These are phyloP conservation scores for Terebella lapidaria DNA, from an alignment of 2,888 invertebrate species.

Conservation along the genomic window DNA sequence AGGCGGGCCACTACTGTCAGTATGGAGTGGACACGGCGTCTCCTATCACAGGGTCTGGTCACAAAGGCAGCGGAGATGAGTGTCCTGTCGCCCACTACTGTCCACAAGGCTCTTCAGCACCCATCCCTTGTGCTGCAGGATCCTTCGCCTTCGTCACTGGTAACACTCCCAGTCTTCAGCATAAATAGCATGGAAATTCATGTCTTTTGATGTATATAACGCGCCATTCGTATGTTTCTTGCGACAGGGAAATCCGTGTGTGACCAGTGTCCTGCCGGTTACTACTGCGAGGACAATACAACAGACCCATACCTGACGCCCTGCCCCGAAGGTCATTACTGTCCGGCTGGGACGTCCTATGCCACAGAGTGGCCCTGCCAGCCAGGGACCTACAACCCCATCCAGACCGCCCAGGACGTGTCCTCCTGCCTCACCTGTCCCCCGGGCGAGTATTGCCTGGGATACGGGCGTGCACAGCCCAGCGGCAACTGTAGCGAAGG, in stretches of 20 bases:
- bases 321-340: slow-evolving; percentile 27
- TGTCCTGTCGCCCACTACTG: slow-evolving; percentile 43
- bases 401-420: slow-evolving; percentile 23
- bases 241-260: slow-evolving; percentile 35
- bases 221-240: not conserved
- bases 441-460: slow-evolving; percentile 42
- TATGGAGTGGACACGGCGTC: slow-evolving; percentile 37
- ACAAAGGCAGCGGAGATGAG: slow-evolving; percentile 36
- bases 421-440: slow-evolving; percentile 37
- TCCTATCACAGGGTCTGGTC: slow-evolving; percentile 25
- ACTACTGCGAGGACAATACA: slow-evolving; percentile 39
- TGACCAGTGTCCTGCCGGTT: slow-evolving; percentile 38
- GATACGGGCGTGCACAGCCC: slow-evolving; percentile 28
- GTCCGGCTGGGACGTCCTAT: slow-evolving; percentile 36
- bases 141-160: slow-evolving; percentile 34
- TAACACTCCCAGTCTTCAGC: slow-evolving; percentile 25
- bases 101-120: slow-evolving; percentile 34
- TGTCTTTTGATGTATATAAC: not conserved
- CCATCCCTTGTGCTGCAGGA: slow-evolving; percentile 38
- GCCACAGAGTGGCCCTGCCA: slow-evolving; percentile 36
- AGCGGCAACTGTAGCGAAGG: slow-evolving; percentile 41
- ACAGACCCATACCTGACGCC: slow-evolving; percentile 28
- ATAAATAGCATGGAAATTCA: not conserved
- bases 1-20: slow-evolving; percentile 45
- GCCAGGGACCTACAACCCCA: slow-evolving; percentile 41